A percentile compares a stretch with the other conserved stretches of the same genome.
Evolutionary conservation across 2,797 vertebrate genomes (phyloP).

Genomic region (Myotis vivesi): DNA sequence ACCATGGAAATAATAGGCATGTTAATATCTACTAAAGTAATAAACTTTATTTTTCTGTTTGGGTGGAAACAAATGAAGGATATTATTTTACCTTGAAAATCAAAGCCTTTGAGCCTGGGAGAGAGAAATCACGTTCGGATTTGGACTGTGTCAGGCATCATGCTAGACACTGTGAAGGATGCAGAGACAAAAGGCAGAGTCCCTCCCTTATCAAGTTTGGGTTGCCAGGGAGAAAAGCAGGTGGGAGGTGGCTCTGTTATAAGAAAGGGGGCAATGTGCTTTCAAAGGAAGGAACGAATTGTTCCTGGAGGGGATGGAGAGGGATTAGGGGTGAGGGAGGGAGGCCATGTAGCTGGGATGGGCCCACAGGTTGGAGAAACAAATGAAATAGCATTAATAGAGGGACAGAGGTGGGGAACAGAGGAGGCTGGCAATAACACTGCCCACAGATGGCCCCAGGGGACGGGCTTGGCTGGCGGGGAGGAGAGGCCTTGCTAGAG

Average conservation of each 20-base stretch:
- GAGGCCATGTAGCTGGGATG: background rate
- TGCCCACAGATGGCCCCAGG: background rate
- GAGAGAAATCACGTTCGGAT: background rate
- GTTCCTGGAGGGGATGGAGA: background rate
- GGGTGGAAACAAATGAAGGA: background rate
- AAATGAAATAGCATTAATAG: background rate
- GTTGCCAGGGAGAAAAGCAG: background rate
- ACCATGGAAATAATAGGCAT: background rate
- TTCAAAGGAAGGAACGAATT: background rate
- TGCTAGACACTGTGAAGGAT: background rate
- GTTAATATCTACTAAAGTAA: background rate
- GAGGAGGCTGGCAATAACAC: background rate
- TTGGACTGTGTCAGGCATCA: background rate
- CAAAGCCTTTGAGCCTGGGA: background rate
- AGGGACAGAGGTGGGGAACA: background rate
- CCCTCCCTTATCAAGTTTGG: background rate
- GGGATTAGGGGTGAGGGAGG: background rate
- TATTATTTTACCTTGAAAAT: background rate
- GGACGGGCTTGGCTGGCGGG: fast-evolving
- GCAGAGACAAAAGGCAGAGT: background rate
- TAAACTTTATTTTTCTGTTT: background rate
- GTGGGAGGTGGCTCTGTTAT: background rate
- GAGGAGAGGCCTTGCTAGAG: background rate
- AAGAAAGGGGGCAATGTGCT: background rate
- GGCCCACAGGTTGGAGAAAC: background rate